Conservation (phyloP, 2,797 vertebrate species). For the Phoeniculus purpureus region DNA sequence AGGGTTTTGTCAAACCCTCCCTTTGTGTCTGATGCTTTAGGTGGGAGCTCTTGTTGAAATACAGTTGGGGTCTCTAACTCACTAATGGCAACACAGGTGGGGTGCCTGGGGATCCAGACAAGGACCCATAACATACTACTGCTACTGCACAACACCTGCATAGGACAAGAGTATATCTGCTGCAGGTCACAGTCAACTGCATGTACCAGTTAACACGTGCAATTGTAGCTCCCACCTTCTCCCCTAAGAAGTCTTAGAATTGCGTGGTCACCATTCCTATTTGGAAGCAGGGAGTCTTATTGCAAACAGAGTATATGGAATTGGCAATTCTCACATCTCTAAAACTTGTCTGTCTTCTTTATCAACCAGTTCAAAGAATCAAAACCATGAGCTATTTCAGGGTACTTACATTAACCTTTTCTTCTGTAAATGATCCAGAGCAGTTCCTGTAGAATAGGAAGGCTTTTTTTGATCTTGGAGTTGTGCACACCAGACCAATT, state of each 20-base stretch:
- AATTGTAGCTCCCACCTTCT: not conserved
- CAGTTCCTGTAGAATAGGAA: not conserved
- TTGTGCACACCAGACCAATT: not conserved
- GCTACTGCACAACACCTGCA: too few relatives aligned
- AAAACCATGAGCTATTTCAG: not conserved
- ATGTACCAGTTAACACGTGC: not conserved
- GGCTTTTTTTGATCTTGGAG: not conserved
- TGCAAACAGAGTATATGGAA: not conserved
- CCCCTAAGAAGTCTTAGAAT: not conserved
- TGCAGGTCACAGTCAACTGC: not conserved
- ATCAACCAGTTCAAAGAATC: not conserved
- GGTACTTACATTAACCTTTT: not conserved
- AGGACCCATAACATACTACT: too few relatives aligned
- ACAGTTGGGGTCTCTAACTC: too few relatives aligned
- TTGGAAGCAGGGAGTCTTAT: not conserved
- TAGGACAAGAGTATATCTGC: accelerated
- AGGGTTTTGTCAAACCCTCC: too few relatives aligned
- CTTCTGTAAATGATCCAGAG: not conserved
- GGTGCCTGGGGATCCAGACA: too few relatives aligned
- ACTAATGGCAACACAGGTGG: too few relatives aligned
- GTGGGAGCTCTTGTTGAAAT: too few relatives aligned
- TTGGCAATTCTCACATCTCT: not conserved
- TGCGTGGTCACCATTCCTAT: accelerated
- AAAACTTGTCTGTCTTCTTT: not conserved
- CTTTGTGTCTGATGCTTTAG: too few relatives aligned